These are phyloP conservation scores for Cotesia vestalis DNA, from an alignment of 1,140 invertebrate genomes.

Conservation along the genomic window DNA sequence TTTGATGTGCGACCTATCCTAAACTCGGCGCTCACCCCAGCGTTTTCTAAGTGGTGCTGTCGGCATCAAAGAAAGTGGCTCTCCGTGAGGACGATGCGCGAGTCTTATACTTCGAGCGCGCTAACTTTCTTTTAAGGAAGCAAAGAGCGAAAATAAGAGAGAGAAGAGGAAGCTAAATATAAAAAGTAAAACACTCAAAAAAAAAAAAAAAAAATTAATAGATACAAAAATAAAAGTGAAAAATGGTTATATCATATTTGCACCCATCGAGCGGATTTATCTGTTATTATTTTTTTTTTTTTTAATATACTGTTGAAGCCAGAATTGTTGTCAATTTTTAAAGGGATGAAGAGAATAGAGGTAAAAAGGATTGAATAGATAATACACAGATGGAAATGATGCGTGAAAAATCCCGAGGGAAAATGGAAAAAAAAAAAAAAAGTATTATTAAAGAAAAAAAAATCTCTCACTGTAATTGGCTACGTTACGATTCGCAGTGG, in stretches of 20 bases:
- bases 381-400: no score
- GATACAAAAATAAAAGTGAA: no score
- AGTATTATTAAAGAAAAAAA: neutral
- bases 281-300: no score
- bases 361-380: no score
- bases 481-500: neutral
- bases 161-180: no score
- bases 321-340: no score
- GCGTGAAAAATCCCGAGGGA: neutral
- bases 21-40: slow-evolving; percentile 45
- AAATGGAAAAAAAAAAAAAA: slow-evolving; percentile 5
- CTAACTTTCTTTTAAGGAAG: slow-evolving; percentile 45
- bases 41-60: slow-evolving; percentile 37
- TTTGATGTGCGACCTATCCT: slow-evolving; percentile 62
- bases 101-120: slow-evolving; percentile 49
- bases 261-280: no score
- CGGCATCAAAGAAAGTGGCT: slow-evolving; percentile 64
- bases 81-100: slow-evolving; percentile 45
- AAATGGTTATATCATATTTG: no score
- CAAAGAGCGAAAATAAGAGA: neutral
- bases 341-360: no score
- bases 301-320: no score
- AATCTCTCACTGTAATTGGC: slow-evolving; percentile 8
- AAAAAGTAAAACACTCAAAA: no score
- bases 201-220: no score